A percentile compares a stretch with the other conserved stretches of the same genome.
Evolutionary conservation across 1,140 invertebrate species (phyloP).

Genomic region (Zaprionus africanus): DNA sequence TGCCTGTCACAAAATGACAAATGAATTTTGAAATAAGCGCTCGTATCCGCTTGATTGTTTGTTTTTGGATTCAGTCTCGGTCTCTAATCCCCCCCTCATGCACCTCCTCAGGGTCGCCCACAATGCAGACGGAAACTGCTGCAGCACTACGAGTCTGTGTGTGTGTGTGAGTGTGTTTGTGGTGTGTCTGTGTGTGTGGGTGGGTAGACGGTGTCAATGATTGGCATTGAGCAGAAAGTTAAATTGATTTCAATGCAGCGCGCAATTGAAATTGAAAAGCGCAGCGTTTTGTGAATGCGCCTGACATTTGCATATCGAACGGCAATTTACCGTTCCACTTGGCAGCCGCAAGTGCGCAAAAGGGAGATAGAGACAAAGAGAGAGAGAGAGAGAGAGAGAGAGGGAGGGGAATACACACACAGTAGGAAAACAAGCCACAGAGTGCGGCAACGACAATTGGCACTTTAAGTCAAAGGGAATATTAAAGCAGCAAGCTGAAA

Average conservation of each 20-base stretch:
- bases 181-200: constrained; percentile 41
- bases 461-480: constrained; percentile 4
- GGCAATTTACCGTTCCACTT: constrained; percentile 74
- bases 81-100: constrained; percentile 24
- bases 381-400: not conserved
- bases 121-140: constrained; percentile 40
- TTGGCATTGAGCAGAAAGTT: constrained; percentile 80
- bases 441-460: not conserved
- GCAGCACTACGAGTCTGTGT: constrained; percentile 11
- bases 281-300: constrained; percentile 73
- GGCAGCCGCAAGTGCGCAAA: constrained; percentile 46
- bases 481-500: not conserved
- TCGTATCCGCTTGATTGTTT: constrained; percentile 75
- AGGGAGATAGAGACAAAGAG: not conserved
- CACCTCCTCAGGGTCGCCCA: not conserved
- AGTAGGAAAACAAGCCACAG: constrained; percentile 6
- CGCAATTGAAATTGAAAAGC: constrained; percentile 79
- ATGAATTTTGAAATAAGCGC: constrained; percentile 80
- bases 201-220: constrained; percentile 66
- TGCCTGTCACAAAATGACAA: constrained; percentile 77
- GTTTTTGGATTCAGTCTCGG: constrained; percentile 49
- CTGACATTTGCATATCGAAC: constrained; percentile 78
- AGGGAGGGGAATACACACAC: not conserved
- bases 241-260: constrained; percentile 79
- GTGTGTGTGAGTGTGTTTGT: constrained; percentile 4